A percentile compares a stretch with the other conserved stretches of the same genome.
These are phyloP conservation scores for Suricata suricatta DNA, from an alignment of 2,113 vertebrate genomes.

Conservation along the genomic window DNA sequence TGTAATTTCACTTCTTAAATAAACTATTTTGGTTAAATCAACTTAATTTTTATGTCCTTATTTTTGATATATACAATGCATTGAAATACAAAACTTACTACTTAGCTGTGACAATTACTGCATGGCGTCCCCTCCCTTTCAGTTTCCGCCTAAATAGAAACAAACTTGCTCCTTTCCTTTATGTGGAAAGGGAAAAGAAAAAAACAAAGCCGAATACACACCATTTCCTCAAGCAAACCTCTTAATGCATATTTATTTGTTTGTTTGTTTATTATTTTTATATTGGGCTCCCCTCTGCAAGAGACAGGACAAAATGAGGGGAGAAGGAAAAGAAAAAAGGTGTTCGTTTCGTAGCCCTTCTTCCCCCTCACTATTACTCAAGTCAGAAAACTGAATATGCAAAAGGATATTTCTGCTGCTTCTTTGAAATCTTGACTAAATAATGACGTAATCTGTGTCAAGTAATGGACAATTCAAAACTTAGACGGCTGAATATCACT, in stretches of 20 bases:
- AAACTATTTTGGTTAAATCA: slow-evolving; percentile 27
- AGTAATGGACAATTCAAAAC: not conserved
- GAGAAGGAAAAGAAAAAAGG: not conserved
- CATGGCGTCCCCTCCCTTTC: not conserved
- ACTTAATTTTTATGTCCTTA: slow-evolving; percentile 35
- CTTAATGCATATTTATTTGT: not conserved
- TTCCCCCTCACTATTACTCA: not conserved
- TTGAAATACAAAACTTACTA: slow-evolving; percentile 1
- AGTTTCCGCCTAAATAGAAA: slow-evolving; percentile 21
- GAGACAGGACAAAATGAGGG: not conserved
- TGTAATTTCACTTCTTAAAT: not conserved
- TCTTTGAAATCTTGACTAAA: not conserved
- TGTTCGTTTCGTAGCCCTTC: not conserved
- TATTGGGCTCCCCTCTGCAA: not conserved
- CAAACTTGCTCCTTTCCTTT: not conserved
- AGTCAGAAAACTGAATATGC: not conserved
- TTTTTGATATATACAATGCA: not conserved
- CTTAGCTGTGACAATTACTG: not conserved
- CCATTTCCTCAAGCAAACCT: not conserved
- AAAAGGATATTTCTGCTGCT: not conserved
- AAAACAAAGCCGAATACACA: not conserved
- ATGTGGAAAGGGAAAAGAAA: not conserved
- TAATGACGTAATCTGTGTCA: not conserved
- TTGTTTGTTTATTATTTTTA: too few relatives aligned
- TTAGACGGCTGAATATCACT: not conserved